A percentile compares a stretch with the other conserved stretches of the same genome.
Conservation (phyloP, 1,140 invertebrate species). For the Arion vulgaris region DNA sequence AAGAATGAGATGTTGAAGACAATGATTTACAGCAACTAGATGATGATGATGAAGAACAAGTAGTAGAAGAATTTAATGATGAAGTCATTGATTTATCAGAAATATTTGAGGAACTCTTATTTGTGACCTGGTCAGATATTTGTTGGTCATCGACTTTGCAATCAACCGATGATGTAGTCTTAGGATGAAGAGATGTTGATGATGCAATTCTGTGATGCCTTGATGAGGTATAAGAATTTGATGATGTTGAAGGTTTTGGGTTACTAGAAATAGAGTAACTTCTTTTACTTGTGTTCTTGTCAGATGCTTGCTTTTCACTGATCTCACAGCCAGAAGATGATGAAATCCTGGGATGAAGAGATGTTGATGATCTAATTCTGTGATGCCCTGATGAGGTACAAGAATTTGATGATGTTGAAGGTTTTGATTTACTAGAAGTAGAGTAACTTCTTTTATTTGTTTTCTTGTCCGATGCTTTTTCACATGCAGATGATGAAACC, state of each 20-base stretch:
- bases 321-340: background rate
- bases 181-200: background rate
- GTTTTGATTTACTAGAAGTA: background rate
- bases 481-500: background rate
- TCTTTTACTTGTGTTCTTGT: no score
- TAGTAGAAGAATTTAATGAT: background rate
- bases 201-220: background rate
- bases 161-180: background rate
- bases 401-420: background rate
- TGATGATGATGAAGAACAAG: background rate
- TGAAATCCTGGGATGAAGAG: background rate
- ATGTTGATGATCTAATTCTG: background rate
- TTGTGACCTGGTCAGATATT: no score
- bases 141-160: no score
- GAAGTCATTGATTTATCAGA: background rate
- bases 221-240: background rate
- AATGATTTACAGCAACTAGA: background rate
- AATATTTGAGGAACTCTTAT: background rate
- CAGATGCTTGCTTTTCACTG: no score
- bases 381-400: background rate
- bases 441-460: background rate
- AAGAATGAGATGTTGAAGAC: background rate
- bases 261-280: background rate
- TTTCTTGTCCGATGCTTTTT: background rate
- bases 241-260: background rate